Percentiles rank a stretch among this genome's conserved stretches.
phyloP scores from a whole-genome alignment of 2,797 vertebrate species.

The Botia almorhae region DNA sequence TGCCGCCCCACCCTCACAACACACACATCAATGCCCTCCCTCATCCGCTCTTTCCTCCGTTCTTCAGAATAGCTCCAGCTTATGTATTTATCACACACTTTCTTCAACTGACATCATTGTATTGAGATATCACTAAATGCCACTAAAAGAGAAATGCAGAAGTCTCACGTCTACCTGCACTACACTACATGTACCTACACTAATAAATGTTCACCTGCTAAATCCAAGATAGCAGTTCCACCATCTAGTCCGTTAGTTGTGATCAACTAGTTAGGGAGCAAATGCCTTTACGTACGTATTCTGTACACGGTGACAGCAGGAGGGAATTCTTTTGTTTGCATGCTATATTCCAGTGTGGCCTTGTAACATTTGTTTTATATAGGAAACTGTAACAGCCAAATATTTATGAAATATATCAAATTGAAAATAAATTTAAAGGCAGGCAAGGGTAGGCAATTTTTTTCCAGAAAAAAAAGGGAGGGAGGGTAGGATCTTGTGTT shows the following conservation, averaged over 20 bases:
- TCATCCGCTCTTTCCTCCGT: constrained; percentile 43
- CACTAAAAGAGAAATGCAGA: constrained; percentile 10
- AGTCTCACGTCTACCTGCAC: not conserved
- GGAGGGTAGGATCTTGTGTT: too few relatives aligned
- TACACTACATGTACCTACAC: not conserved
- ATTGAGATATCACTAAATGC: constrained; percentile 39
- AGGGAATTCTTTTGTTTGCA: not conserved
- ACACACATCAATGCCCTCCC: constrained; percentile 48
- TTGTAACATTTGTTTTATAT: too few relatives aligned
- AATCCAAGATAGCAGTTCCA: not conserved
- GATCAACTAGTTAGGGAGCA: too few relatives aligned
- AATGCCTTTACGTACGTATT: not conserved
- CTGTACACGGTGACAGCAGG: not conserved
- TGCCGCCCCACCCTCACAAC: constrained; percentile 19
- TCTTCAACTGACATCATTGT: constrained; percentile 33
- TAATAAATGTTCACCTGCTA: not conserved
- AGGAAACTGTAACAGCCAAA: too few relatives aligned
- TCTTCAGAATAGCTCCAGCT: constrained; percentile 63
- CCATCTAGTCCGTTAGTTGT: not conserved
- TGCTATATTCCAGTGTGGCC: too few relatives aligned
- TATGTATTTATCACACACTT: constrained; percentile 75
- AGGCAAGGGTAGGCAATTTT: too few relatives aligned
- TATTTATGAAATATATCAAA: too few relatives aligned
- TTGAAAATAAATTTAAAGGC: too few relatives aligned
- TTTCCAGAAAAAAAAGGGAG: too few relatives aligned